phyloP scores from a whole-genome alignment of 2,888 invertebrate species.

The Capitulum mitella region DNA sequence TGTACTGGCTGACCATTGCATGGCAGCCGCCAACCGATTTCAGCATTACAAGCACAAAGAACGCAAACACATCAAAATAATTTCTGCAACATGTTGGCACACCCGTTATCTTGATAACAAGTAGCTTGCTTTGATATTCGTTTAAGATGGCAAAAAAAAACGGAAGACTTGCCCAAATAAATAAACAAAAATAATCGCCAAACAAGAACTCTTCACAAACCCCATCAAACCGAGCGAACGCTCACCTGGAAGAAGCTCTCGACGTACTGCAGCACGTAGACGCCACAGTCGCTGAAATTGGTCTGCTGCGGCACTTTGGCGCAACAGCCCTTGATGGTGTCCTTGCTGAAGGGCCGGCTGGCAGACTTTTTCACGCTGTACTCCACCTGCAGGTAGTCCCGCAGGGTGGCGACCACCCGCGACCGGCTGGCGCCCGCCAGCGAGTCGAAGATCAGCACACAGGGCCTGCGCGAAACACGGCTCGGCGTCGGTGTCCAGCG shows the following conservation, averaged over 20 bases:
- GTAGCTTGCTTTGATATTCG: too few relatives aligned
- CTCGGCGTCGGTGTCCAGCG: too few relatives aligned
- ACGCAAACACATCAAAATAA: constrained; percentile 27
- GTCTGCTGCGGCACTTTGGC: constrained; percentile 95
- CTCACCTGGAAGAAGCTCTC: constrained; percentile 86
- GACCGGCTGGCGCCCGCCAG: constrained; percentile 69
- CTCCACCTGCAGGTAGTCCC: constrained; percentile 86
- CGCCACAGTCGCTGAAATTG: constrained; percentile 94
- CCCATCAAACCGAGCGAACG: constrained; percentile 23
- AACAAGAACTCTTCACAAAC: background rate
- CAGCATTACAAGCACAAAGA: background rate
- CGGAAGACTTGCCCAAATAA: too few relatives aligned
- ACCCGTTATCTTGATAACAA: background rate
- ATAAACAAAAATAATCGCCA: too few relatives aligned
- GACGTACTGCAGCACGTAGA: constrained; percentile 90
- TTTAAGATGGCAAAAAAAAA: too few relatives aligned
- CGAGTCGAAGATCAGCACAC: constrained; percentile 93
- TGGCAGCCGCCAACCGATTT: too few relatives aligned
- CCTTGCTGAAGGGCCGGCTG: constrained; percentile 65
- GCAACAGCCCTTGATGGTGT: constrained; percentile 74
- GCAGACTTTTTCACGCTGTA: constrained; percentile 58
- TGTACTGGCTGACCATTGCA: too few relatives aligned
- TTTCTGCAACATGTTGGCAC: background rate
- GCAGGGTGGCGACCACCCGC: constrained; percentile 76
- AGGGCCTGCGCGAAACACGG: constrained; percentile 64